Conservation (phyloP, 2,113 vertebrate genomes). For the Dipodomys ordii region DNA sequence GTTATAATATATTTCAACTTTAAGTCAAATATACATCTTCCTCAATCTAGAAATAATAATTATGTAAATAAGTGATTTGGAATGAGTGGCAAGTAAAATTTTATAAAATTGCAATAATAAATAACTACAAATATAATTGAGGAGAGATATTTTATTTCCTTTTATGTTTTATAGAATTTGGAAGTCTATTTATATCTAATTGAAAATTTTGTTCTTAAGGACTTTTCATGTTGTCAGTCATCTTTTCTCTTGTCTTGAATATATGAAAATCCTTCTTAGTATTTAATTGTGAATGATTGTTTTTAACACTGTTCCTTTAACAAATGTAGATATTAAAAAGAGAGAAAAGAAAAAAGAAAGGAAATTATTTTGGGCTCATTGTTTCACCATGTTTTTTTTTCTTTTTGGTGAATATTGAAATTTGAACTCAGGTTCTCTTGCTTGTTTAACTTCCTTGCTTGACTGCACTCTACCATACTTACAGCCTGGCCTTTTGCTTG, state of each 20-base stretch:
- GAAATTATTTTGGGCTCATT: too few species aligned
- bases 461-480: too few species aligned
- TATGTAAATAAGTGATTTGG: constrained; percentile 46
- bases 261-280: not conserved
- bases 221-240: not conserved
- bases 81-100: not conserved
- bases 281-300: not conserved
- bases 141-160: not conserved
- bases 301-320: not conserved
- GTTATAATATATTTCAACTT: constrained; percentile 9
- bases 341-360: too few species aligned
- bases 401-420: too few species aligned
- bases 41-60: constrained; percentile 31
- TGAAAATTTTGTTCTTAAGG: not conserved
- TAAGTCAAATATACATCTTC: not conserved
- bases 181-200: not conserved
- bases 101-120: constrained; percentile 18
- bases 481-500: too few species aligned
- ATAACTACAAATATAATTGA: not conserved
- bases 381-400: too few species aligned
- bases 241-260: not conserved
- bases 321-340: not conserved
- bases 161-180: constrained; percentile 19
- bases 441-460: too few species aligned
- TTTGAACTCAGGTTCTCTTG: too few species aligned